These are phyloP conservation scores for Macrotis lagotis DNA, from an alignment of 2,113 vertebrate species.

Conservation along the genomic window DNA sequence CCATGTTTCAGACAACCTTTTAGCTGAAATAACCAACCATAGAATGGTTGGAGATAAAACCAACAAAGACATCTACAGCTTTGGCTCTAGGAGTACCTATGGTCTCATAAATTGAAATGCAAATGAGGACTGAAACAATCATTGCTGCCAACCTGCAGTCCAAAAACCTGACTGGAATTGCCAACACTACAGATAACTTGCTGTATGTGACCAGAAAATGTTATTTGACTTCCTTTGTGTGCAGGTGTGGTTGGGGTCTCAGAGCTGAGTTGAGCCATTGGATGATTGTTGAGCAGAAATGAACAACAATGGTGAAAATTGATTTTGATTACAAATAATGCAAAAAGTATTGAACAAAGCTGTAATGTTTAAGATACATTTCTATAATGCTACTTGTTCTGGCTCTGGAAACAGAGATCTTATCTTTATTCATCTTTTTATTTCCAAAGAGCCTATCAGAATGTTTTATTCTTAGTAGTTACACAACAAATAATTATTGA, in stretches of 20 bases:
- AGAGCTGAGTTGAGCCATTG: neutral
- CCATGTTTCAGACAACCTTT: neutral
- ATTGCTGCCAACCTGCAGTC: neutral
- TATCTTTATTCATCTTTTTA: neutral
- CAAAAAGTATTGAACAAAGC: neutral
- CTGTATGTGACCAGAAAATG: neutral
- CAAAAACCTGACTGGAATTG: slow-evolving; percentile 26
- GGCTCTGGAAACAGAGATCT: neutral
- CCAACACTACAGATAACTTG: neutral
- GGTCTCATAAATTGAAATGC: neutral
- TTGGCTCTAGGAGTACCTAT: neutral
- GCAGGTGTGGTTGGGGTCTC: accelerated
- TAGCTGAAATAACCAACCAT: slow-evolving; percentile 8
- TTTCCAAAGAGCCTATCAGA: neutral
- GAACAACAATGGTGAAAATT: neutral
- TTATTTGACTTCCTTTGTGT: neutral
- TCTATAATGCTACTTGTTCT: neutral
- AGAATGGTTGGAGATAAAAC: neutral
- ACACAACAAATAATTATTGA: neutral
- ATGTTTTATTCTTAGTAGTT: neutral
- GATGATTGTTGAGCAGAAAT: neutral
- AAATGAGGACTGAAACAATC: neutral
- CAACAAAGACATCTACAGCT: neutral
- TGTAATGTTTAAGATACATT: neutral
- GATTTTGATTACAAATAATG: neutral